These are phyloP conservation scores for Drosophila azteca DNA, from an alignment of 1,140 invertebrate species.

Conservation along the genomic window DNA sequence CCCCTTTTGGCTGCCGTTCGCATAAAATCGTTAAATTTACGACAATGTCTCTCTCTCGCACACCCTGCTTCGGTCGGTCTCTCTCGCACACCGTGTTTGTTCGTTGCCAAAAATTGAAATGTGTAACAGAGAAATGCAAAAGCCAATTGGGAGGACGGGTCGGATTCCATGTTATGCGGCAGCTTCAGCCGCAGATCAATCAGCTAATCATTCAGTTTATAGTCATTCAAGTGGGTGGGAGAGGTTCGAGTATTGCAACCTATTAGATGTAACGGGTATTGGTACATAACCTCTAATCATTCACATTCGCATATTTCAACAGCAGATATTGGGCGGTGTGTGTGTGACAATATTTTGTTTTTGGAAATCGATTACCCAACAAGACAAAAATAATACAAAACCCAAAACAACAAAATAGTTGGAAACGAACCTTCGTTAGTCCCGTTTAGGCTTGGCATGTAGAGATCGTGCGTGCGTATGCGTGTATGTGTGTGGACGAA, in stretches of 20 bases:
- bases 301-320: too few relatives aligned
- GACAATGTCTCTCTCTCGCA: slow-evolving; percentile 25
- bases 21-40: slow-evolving; percentile 80
- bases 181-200: slow-evolving; percentile 24
- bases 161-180: not conserved
- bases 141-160: slow-evolving; percentile 29
- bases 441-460: slow-evolving; percentile 21
- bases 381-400: slow-evolving; percentile 38
- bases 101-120: slow-evolving; percentile 38
- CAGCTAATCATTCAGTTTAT: slow-evolving; percentile 30
- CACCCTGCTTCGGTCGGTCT: too few relatives aligned
- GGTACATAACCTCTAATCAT: too few relatives aligned
- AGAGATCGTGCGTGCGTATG: too few relatives aligned
- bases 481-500: too few relatives aligned
- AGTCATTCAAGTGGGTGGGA: too few relatives aligned
- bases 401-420: slow-evolving; percentile 30
- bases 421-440: slow-evolving; percentile 31
- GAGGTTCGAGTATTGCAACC: too few relatives aligned
- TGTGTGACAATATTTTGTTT: slow-evolving; percentile 42
- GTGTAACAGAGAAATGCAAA: slow-evolving; percentile 32
- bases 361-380: slow-evolving; percentile 66
- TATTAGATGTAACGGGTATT: too few relatives aligned
- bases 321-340: too few relatives aligned
- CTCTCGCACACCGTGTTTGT: not conserved
- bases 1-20: slow-evolving; percentile 33